phyloP scores from a whole-genome alignment of 2,113 vertebrate genomes.

The Apodemus sylvaticus region DNA sequence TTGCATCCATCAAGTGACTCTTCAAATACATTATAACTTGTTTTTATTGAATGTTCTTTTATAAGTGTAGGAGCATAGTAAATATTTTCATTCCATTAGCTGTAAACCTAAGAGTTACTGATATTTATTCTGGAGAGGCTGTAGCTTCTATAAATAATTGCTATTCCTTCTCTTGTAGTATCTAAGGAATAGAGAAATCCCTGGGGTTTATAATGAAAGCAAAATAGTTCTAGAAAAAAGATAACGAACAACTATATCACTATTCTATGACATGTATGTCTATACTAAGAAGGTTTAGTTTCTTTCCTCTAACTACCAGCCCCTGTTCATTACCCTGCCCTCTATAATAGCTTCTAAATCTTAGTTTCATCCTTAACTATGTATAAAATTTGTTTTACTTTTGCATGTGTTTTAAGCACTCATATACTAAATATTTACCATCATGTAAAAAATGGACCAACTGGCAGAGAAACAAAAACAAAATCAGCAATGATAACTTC shows the following conservation, averaged over 20 bases:
- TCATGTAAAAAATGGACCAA: background rate
- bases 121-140: background rate
- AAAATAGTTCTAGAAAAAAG: background rate
- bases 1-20: background rate
- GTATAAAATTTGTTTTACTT: background rate
- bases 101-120: background rate
- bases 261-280: background rate
- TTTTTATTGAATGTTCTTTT: background rate
- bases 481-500: background rate
- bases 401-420: background rate
- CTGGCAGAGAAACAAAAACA: background rate
- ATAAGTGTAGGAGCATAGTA: background rate
- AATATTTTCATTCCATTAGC: background rate
- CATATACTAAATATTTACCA: background rate
- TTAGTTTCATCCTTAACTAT: background rate
- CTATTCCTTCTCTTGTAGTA: background rate
- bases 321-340: background rate
- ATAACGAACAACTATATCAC: background rate
- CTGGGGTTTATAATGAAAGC: background rate
- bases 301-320: background rate
- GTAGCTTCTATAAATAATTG: background rate
- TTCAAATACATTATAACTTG: conserved; percentile 29
- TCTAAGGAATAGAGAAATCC: background rate
- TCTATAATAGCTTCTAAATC: background rate
- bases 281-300: background rate